phyloP scores from a whole-genome alignment of 2,797 vertebrate genomes.

The Borostomias antarcticus region DNA sequence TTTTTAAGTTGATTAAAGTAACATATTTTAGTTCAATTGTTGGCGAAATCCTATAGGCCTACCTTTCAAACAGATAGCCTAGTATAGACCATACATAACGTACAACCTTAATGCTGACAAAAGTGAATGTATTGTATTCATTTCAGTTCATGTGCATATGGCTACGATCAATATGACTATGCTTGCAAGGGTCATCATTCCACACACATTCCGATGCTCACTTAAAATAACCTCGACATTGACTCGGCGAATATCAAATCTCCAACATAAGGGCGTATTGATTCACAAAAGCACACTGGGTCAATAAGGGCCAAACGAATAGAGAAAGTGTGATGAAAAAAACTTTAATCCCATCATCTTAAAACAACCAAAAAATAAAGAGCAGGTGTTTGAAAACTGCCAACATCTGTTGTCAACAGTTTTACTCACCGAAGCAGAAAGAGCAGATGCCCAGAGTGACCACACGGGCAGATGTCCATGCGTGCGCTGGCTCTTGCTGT shows the following conservation, averaged over 20 bases:
- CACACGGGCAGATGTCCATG: slow-evolving; percentile 78
- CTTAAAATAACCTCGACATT: neutral
- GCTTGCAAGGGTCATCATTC: neutral
- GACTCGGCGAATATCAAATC: neutral
- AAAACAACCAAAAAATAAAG: neutral
- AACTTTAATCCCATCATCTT: neutral
- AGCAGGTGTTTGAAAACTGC: slow-evolving; percentile 60
- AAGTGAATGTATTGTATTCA: neutral
- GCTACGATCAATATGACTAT: neutral
- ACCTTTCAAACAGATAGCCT: too few relatives aligned
- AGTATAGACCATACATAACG: too few relatives aligned
- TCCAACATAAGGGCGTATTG: neutral
- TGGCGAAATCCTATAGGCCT: too few relatives aligned
- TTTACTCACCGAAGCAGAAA: slow-evolving; percentile 23
- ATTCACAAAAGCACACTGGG: neutral
- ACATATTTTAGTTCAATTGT: neutral
- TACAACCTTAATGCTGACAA: neutral
- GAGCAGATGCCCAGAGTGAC: slow-evolving; percentile 82
- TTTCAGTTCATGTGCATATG: neutral
- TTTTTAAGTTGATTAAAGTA: too few relatives aligned
- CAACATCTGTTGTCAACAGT: slow-evolving; percentile 75
- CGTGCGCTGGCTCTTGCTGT: slow-evolving; percentile 55
- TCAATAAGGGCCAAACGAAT: too few relatives aligned
- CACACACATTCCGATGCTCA: neutral
- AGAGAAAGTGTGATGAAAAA: neutral